Percentiles rank a stretch among this genome's conserved stretches.
phyloP scores from a whole-genome alignment of 1,140 invertebrate genomes.

The Antheraea mylitta region DNA sequence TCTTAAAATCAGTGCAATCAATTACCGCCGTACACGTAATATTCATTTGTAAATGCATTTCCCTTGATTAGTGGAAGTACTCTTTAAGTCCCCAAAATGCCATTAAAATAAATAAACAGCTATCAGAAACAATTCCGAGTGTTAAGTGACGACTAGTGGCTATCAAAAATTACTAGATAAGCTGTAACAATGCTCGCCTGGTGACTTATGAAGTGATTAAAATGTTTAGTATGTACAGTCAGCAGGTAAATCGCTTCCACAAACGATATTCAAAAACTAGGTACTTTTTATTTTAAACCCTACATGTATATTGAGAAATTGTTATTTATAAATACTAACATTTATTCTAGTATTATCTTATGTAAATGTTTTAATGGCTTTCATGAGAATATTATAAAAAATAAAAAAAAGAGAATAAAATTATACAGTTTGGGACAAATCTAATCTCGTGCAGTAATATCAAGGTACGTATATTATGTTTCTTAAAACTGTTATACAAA shows the following conservation, averaged over 20 bases:
- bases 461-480: too few relatives aligned
- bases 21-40: conserved; percentile 69
- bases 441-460: too few relatives aligned
- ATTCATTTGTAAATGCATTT: conserved; percentile 71
- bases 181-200: conserved; percentile 53
- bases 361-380: too few relatives aligned
- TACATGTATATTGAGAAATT: too few relatives aligned
- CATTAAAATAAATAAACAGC: conserved; percentile 76
- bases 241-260: conserved; percentile 17
- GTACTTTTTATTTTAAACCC: not conserved
- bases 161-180: conserved; percentile 78
- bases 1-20: conserved; percentile 30
- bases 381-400: too few relatives aligned
- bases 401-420: too few relatives aligned
- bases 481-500: too few relatives aligned
- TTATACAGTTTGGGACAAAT: too few relatives aligned
- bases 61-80: conserved; percentile 70
- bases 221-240: conserved; percentile 52
- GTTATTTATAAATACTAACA: too few relatives aligned
- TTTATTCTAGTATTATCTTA: too few relatives aligned
- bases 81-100: conserved; percentile 58
- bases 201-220: conserved; percentile 77
- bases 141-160: conserved; percentile 70
- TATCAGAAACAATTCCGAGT: conserved; percentile 71
- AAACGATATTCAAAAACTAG: not conserved